Evolutionary conservation across 1,140 invertebrate genomes (phyloP), one percentile per base, ranked within the genome.

Genomic region (Drosophila repletoides): DNA sequence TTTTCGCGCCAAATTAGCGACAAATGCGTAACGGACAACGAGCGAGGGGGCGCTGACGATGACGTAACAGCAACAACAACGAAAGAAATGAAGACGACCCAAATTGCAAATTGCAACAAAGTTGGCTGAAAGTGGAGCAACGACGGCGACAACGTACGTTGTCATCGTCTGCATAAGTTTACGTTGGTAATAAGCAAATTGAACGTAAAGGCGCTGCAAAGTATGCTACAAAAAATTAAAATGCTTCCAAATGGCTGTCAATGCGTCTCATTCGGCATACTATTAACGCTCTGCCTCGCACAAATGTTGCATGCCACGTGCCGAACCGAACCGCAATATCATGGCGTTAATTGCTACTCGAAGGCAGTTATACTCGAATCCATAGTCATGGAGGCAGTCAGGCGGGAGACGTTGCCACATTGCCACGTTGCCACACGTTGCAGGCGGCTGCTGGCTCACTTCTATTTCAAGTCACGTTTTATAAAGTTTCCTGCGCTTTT

Each of bases 21-120:
- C 69, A 75, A 76, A 68, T 80, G 71, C 46, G 76, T 68, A 49
- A 46, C 69, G 55, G 24, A 49, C 24, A 56, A 21, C 10, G 29
- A n/a, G n/a, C 12, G 15, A 28, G 22, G 22, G 41, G 28, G 41
- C 41, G 10, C 9, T 7, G 48, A n/a, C 6, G 5, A n/a, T 14
- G 21, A 5, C n/a, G 24, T 3, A 31, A 29, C 34, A 38, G 9
- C 36, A 53, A 49, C 14, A 17, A 29, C 21, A 38, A 29, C 12
- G 7, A 5, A 6, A 19, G 28, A 41, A 1, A 7, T 17, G 31
- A 64, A 45, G 45, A 15, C 77, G 79, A 83, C 70, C 79, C 77
- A 77, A 74, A 83, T 84, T 83, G 79, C 77, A 83, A 83, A 83
- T 76, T 83, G 73, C 79, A 77, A 63, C 70, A 84, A 77, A 77